Base-by-base conservation (phyloP, 2,888 invertebrate genomes). In the Drosophila stalkeri region DNA sequence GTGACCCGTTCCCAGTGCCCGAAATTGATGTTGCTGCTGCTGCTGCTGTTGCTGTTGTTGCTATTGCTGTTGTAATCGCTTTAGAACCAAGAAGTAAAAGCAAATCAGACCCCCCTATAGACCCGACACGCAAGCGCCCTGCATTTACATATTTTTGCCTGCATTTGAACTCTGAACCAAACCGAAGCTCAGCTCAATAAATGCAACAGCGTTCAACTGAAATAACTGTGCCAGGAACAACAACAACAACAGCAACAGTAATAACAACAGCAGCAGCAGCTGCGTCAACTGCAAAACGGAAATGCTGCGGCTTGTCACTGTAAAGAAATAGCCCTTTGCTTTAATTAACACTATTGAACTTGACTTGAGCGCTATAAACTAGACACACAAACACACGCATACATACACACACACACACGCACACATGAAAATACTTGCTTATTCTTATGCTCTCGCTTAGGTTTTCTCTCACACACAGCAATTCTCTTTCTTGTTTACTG, bases 291-390 rank as follows among this genome's bases (percentile, higher is more conserved):
- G 47, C 54, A 61, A 59, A 83, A 67, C 83, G 84, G 84, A 89
- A 84, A 84, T 68, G 57, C 75, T 68, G 71, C 67, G 64, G 63
- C 71, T 75, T 59, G 66, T 88, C 82, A 80, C 72, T 59, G 47
- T 4, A 1, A 18, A 18, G 18, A 12, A 31, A 43, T n/a, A 81
- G 69, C 70, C 63, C 84, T 75, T 85, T 77, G 77, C 81, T 73
- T 89, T 83, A 88, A 90, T 88, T 90, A 90, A 90, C 88, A 89
- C 90, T 76, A 66, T 72, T 85, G 87, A 87, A 84, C 86, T 90
- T 89, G 80, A 84, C 69, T 51, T 12, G 68, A 65, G 23, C 44
- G 60, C 39, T 56, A 51, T 72, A 64, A 63, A 54, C n/a, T 18
- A 31, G 33, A 47, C 51, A 63, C 59, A 18, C 57, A 47, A 35